Evolutionary conservation across 1,140 invertebrate genomes (phyloP).

Genomic region (Mizuhopecten yessoensis): DNA sequence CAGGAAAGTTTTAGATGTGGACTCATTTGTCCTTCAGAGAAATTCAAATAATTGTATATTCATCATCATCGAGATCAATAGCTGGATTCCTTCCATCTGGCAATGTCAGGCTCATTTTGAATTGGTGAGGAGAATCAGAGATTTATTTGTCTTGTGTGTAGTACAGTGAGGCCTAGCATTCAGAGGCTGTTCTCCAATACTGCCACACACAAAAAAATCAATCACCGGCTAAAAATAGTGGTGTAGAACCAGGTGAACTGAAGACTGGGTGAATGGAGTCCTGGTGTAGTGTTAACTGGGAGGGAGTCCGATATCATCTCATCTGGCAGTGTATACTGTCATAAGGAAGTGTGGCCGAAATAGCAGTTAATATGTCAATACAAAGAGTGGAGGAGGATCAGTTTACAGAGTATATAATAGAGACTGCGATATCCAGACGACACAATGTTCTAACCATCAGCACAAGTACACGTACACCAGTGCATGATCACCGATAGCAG

Average conservation of each 20-base stretch:
- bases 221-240: neutral
- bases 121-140: neutral
- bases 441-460: neutral
- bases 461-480: neutral
- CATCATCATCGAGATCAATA: slow-evolving; percentile 19
- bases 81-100: neutral
- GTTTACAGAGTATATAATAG: neutral
- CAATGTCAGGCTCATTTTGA: neutral
- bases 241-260: neutral
- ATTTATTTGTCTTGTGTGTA: slow-evolving; percentile 39
- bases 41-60: neutral
- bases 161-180: slow-evolving; percentile 6
- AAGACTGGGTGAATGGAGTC: neutral
- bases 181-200: neutral
- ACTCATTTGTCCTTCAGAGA: neutral
- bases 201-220: slow-evolving; percentile 27
- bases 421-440: neutral
- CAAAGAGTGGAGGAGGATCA: neutral
- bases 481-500: neutral
- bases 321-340: neutral
- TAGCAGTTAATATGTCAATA: neutral
- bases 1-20: neutral
- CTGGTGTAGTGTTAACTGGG: neutral
- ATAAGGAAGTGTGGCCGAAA: neutral
- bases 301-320: neutral